Base-by-base conservation (phyloP, 2,113 vertebrate genomes). In the Asarcornis scutulata region DNA sequence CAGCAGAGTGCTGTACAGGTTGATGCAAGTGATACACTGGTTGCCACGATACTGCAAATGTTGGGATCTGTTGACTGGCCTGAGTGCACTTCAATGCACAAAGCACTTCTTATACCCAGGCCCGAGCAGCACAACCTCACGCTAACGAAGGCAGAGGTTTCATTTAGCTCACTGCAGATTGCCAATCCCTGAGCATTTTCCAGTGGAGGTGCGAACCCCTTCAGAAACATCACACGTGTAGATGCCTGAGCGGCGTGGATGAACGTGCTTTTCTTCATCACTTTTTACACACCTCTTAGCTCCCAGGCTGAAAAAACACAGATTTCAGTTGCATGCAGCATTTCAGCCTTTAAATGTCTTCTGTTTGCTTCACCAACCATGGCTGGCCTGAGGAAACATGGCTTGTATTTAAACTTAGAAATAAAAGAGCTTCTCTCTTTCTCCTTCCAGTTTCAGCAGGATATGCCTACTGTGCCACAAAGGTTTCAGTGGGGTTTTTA, bases 241-340 rank as follows among this genome's bases (percentile, higher is more conserved):
- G 63, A 59, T 32, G 48, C 31, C 60, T 60, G 52, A 0, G 3
- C 44, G 46, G 72, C 0, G 0, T 0, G 0, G 81, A 64, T 44
- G 56, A 86, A 34, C n/a, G 17, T 9, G 60, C 50, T 90, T 83
- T 86, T 38, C 76, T 92, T 86, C 64, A 94, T 68, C 52, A 44
- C 56, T 88, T 94, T 88, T 81, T 83, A 74, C 36, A 58, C 15
- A 44, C 12, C 69, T 81, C 77, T 59, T 80, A 93, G 40, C 55
- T 94, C n/a, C 11, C 18, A 50, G 44, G 50, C 40, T 83, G 72
- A 67, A 91, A 91, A 93, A 66, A 1, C 23, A 83, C 10, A 56
- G 11, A 66, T 69, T 93, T 62, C 16, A 14, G 50, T 66, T 79
- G 27, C 46, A 69, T 22, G 44, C 18, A 74, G 42, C 46, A 67